Percentiles rank a stretch among this genome's conserved stretches.
Conservation (phyloP, 2,888 invertebrate species). For the Eupeodes latifasciatus region DNA sequence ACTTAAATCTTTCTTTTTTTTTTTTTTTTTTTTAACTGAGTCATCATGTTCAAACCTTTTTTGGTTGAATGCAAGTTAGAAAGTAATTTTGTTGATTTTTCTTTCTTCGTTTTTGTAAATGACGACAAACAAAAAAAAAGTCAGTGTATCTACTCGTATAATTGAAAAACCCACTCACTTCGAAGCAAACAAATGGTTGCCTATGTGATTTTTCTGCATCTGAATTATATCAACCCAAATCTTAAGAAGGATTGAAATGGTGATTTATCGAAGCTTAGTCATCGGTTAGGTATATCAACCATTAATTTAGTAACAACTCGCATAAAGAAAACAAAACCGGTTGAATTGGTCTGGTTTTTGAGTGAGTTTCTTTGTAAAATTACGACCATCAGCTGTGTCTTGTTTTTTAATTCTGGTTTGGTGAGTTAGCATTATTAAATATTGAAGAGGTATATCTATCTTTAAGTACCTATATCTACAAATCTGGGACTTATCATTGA, state of each 20-base stretch:
- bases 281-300: not conserved
- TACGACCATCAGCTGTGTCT: conserved; percentile 18
- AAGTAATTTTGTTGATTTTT: conserved; percentile 39
- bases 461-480: not conserved
- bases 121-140: conserved; percentile 25
- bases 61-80: conserved; percentile 51
- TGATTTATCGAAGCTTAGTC: conserved; percentile 50
- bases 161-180: conserved; percentile 41
- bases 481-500: not conserved
- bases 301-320: conserved; percentile 8
- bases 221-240: not conserved
- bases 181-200: not conserved
- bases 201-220: conserved; percentile 31
- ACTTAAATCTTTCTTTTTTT: no score
- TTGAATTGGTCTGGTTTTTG: conserved; percentile 33
- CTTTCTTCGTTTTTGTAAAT: not conserved
- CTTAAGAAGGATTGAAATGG: conserved; percentile 9
- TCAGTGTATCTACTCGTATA: not conserved
- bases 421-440: conserved; percentile 14
- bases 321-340: conserved; percentile 29
- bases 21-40: conserved; percentile 27
- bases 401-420: conserved; percentile 27
- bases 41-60: conserved; percentile 47
- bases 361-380: conserved; percentile 22
- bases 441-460: not conserved